Conservation (phyloP, 2,113 vertebrate species). For the Zeus faber region DNA sequence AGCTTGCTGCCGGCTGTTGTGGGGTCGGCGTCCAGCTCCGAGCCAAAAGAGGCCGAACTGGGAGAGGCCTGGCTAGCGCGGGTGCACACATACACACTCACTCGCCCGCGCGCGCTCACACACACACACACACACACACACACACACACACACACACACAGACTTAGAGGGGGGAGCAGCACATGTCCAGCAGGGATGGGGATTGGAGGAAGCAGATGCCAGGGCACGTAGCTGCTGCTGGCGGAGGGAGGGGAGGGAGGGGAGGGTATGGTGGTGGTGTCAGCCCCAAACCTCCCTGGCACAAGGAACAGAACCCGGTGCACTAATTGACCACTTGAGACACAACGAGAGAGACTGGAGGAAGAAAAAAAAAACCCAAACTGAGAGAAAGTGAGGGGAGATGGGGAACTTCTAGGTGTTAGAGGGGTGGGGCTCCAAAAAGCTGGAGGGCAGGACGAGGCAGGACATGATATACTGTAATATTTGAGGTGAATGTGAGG, state of each 20-base stretch:
- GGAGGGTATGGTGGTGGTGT: background rate
- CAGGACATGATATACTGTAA: too few species aligned
- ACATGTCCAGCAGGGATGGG: constrained; percentile 35
- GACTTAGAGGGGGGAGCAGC: constrained; percentile 15
- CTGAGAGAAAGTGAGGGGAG: too few species aligned
- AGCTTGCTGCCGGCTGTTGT: too few species aligned
- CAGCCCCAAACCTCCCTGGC: constrained; percentile 20
- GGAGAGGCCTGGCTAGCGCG: background rate
- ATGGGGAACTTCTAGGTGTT: too few species aligned
- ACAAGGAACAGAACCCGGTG: constrained; percentile 24
- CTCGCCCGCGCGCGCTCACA: too few species aligned
- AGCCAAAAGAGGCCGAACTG: too few species aligned
- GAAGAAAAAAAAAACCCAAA: constrained; percentile 17
- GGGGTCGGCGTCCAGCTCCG: too few species aligned
- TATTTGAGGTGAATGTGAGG: too few species aligned
- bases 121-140: background rate
- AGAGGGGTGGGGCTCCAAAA: too few species aligned
- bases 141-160: constrained; percentile 16
- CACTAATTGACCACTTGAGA: constrained; percentile 40
- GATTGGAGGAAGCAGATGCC: constrained; percentile 39
- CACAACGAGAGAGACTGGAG: background rate
- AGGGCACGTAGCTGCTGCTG: constrained; percentile 3
- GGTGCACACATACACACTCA: background rate
- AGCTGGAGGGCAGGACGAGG: too few species aligned
- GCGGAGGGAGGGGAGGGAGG: constrained; percentile 5